Evolutionary conservation across 2,888 invertebrate species (phyloP), one percentile per base, ranked within the genome.

Genomic region (Malthinus seriepunctatus): DNA sequence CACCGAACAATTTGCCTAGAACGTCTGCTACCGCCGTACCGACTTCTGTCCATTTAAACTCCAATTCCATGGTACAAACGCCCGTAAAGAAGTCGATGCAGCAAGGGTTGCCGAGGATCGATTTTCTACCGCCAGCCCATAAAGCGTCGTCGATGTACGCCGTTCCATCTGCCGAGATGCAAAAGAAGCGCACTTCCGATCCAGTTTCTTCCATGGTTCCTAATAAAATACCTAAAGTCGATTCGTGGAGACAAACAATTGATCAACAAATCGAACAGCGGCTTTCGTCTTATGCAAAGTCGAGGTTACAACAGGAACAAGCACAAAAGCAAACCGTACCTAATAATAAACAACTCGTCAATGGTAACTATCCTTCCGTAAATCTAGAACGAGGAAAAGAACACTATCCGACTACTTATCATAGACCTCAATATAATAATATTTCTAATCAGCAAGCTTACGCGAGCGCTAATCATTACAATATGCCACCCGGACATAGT

Each of bases 211-310:
- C 74, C 0, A 64, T 71, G 1, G 73, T 78, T 1, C 78, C 79
- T 3, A 77, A 73, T 56, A 84, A 84, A 70, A 76, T 82, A 32
- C 76, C 81, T 0, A 81, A 81, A 64, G 71, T 80, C 3, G 83
- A 84, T 63, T 73, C 78, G 3, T 84, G 84, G 84, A 73, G 81
- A 57, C 75, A 81, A 60, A 79, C 79, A 1, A 82, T 83, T 57
- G 83, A 84, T 67, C 78, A 82, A 62, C 81, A 83, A 68, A 84
- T 84, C 38, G 83, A 84, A 63, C 81, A 83, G 67, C 78, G 80
- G 56, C 71, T 84, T 10, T 78, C 79, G 8, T 76, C 77, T 2
- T 80, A 81, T 62, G 69, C 52, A 33, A 67, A 67, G 53, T 52
- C 63, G 33, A 57, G 56, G 48, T 45, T 59, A 50, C 64, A 69